A percentile compares a stretch with the other conserved stretches of the same genome.
These are phyloP conservation scores for Cairina moschata DNA, from an alignment of 2,113 vertebrate species.

Conservation along the genomic window DNA sequence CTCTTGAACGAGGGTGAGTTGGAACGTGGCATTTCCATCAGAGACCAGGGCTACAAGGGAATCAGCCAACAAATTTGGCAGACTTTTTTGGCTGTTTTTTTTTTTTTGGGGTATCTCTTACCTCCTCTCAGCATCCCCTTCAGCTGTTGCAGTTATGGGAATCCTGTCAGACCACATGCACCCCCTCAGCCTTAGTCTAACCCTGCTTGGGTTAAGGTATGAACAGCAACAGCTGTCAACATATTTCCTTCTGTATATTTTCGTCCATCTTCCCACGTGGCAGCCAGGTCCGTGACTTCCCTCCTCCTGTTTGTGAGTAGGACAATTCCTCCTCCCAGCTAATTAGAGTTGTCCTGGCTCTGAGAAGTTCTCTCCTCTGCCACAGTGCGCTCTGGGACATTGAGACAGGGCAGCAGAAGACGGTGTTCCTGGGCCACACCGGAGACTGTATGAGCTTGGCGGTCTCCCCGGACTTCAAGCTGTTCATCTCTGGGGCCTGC, in stretches of 20 bases:
- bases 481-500: constrained; percentile 95
- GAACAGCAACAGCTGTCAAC: not conserved
- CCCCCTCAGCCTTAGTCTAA: not conserved
- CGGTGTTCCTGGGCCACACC: constrained; percentile 89
- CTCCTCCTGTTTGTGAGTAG: accelerated
- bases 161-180: not conserved
- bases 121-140: not conserved
- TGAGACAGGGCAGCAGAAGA: constrained; percentile 95
- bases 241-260: not conserved
- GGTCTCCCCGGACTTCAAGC: constrained; percentile 92
- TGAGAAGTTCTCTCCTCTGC: not conserved
- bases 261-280: accelerated
- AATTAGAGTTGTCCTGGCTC: not conserved
- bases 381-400: constrained; percentile 94
- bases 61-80: accelerated
- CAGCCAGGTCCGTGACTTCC: not conserved
- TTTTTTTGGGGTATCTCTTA: not conserved
- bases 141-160: not conserved
- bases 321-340: not conserved
- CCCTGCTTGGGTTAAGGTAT: not conserved
- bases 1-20: not conserved
- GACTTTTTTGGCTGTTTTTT: not conserved
- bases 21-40: not conserved
- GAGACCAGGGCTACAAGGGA: accelerated
- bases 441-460: constrained; percentile 97